These are phyloP conservation scores for Xenotilapia longispinis DNA, from an alignment of 2,113 vertebrate genomes.

Conservation along the genomic window DNA sequence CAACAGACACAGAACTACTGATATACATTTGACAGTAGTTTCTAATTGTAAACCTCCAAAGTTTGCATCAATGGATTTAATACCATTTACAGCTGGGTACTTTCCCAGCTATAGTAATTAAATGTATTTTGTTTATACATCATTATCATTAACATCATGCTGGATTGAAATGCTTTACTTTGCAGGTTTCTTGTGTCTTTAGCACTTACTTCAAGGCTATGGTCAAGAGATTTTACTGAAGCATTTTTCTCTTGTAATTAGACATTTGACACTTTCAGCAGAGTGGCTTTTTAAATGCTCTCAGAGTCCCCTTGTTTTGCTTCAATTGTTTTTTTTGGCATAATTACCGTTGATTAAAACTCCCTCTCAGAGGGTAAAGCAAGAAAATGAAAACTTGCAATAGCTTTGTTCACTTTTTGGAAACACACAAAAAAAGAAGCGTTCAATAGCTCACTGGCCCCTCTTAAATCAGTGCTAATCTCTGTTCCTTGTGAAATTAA, in stretches of 20 bases:
- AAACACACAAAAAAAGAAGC: not conserved
- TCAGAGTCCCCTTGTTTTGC: slow-evolving; percentile 3
- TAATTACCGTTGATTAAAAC: slow-evolving; percentile 46
- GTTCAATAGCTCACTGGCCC: not conserved
- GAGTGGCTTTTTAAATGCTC: slow-evolving; percentile 34
- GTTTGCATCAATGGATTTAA: not conserved
- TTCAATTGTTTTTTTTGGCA: not conserved
- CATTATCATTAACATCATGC: not conserved
- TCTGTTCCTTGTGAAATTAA: not conserved
- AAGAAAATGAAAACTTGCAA: not conserved
- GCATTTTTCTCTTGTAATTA: slow-evolving; percentile 24
- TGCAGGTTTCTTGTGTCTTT: not conserved
- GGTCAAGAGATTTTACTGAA: slow-evolving; percentile 6
- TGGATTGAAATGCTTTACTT: not conserved
- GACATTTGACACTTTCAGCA: slow-evolving; percentile 14
- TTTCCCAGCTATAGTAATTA: not conserved
- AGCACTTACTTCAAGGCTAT: not conserved
- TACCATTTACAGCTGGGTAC: not conserved
- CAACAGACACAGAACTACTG: not conserved
- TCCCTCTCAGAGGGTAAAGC: not conserved
- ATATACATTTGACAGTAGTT: not conserved
- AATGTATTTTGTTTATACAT: not conserved
- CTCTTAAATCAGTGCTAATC: not conserved
- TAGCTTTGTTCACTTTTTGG: not conserved
- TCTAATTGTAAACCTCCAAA: not conserved